phyloP scores from a whole-genome alignment of 37 sponge, comb jelly and placozoan genomes.

The Axinella damicornis region DNA sequence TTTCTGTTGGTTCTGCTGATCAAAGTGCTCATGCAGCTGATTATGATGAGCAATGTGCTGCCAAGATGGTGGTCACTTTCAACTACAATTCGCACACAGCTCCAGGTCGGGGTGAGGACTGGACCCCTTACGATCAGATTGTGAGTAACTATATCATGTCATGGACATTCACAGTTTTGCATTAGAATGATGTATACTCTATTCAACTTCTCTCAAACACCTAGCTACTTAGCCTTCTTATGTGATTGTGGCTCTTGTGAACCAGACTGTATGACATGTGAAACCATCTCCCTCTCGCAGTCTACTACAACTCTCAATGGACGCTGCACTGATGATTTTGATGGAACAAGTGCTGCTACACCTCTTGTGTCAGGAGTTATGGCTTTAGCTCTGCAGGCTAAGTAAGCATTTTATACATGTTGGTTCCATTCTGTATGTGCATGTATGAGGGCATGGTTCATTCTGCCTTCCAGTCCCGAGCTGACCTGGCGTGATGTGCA shows the following conservation, averaged over 20 bases:
- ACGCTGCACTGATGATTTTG: slow-evolving; percentile 48
- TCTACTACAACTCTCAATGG: slow-evolving; percentile 18
- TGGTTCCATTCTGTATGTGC: neutral
- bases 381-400: slow-evolving; percentile 83
- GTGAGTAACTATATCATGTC: too few relatives aligned
- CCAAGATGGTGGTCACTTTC: slow-evolving; percentile 89
- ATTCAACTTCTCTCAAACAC: too few relatives aligned
- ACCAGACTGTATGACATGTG: too few relatives aligned
- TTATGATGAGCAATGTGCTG: slow-evolving; percentile 91
- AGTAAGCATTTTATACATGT: slow-evolving; percentile 37
- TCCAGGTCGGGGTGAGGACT: too few relatives aligned
- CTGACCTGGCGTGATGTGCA: slow-evolving; percentile 97
- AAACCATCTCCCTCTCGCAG: too few relatives aligned
- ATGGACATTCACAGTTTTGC: too few relatives aligned
- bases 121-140: too few relatives aligned
- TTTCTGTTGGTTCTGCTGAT: slow-evolving; percentile 85
- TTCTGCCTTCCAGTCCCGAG: slow-evolving; percentile 60
- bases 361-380: slow-evolving; percentile 73
- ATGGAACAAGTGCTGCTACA: slow-evolving; percentile 80
- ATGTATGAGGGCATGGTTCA: neutral
- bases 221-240: too few relatives aligned
- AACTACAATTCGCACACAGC: slow-evolving; percentile 31
- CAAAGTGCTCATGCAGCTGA: slow-evolving; percentile 74
- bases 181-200: too few relatives aligned
- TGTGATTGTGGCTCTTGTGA: too few relatives aligned